These are phyloP conservation scores for Trachymyrmex cornetzi DNA, from an alignment of 1,140 invertebrate species.

Conservation along the genomic window DNA sequence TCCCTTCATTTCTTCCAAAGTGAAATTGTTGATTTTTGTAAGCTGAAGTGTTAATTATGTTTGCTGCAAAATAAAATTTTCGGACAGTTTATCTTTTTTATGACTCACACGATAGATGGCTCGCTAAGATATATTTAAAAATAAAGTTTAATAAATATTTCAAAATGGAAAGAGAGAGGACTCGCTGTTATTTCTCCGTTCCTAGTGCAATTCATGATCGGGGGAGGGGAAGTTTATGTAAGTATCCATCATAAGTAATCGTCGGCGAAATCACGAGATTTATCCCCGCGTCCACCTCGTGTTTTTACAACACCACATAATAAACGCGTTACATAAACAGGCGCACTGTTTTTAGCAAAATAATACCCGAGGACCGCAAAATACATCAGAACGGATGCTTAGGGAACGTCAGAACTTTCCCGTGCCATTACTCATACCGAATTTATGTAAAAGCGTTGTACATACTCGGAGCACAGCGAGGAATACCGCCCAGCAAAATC, in stretches of 20 bases:
- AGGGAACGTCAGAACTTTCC: slow-evolving; percentile 13
- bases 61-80: slow-evolving; percentile 39
- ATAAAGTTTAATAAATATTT: slow-evolving; percentile 65
- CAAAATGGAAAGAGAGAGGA: slow-evolving; percentile 19
- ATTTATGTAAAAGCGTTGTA: slow-evolving; percentile 37
- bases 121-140: slow-evolving; percentile 60
- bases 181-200: slow-evolving; percentile 15
- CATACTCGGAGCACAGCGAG: neutral
- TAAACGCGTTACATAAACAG: slow-evolving; percentile 4
- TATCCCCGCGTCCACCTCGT: slow-evolving; percentile 22
- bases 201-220: neutral
- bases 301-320: neutral
- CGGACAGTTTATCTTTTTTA: slow-evolving; percentile 48
- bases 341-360: neutral
- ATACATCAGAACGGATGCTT: slow-evolving; percentile 25
- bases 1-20: neutral
- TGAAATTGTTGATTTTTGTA: slow-evolving; percentile 43
- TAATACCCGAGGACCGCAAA: neutral
- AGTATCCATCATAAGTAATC: neutral
- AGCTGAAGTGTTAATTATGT: slow-evolving; percentile 20
- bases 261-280: slow-evolving; percentile 5
- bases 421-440: slow-evolving; percentile 23
- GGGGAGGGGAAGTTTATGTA: neutral
- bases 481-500: slow-evolving; percentile 41
- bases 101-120: slow-evolving; percentile 32